These are phyloP conservation scores for Nestor notabilis DNA, from an alignment of 2,113 vertebrate genomes.

Conservation along the genomic window DNA sequence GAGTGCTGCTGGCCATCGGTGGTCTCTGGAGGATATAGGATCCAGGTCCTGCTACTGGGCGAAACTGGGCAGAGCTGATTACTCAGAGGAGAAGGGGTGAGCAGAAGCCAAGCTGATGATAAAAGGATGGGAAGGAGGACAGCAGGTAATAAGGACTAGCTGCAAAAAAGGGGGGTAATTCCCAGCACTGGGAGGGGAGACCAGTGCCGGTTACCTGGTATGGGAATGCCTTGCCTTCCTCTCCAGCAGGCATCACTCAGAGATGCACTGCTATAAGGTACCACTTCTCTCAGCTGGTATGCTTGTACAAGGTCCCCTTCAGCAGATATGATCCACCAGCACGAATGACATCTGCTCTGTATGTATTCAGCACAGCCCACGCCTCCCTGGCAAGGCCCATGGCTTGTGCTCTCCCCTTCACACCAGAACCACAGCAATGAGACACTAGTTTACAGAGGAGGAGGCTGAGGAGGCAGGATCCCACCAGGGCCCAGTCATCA, in stretches of 20 bases:
- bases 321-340: constrained; percentile 86
- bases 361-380: constrained; percentile 34
- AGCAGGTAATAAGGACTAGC: background rate
- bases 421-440: background rate
- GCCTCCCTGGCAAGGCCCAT: accelerated
- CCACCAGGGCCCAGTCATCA: background rate
- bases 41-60: background rate
- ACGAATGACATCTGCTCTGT: constrained; percentile 87
- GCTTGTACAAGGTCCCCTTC: constrained; percentile 79
- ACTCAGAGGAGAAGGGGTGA: background rate
- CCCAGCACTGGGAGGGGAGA: background rate
- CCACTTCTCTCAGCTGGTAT: constrained; percentile 84
- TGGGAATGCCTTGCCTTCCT: background rate
- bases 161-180: background rate
- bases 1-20: background rate
- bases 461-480: background rate
- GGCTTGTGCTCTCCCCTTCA: background rate
- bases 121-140: background rate
- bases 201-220: background rate
- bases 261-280: constrained; percentile 86
- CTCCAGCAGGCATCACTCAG: constrained; percentile 75
- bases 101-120: background rate
- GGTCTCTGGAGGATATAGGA: background rate
- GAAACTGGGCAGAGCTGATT: background rate
- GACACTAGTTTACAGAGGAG: background rate